Evolutionary conservation across 2,888 invertebrate species (phyloP), one percentile per base, ranked within the genome.

Genomic region (Seira musarum): DNA sequence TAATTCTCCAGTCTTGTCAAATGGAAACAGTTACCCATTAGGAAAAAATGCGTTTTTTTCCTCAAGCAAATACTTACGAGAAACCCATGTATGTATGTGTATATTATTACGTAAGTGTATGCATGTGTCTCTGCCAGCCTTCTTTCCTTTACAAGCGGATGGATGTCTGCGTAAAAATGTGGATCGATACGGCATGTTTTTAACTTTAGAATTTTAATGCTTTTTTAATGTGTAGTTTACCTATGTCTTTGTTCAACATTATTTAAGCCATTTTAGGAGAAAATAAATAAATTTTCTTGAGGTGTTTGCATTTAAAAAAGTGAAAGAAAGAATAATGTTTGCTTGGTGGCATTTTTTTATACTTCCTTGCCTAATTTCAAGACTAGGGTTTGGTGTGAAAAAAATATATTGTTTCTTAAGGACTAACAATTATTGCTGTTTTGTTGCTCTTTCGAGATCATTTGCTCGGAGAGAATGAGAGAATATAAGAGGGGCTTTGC

Each of bases 1-100:
- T 80, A 80, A 80, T 65, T 80, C 80, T 80, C 80, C 80, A 69
- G 69, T 25, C 80, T 73, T 80, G 80, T 80, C 80, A 80, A 80
- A 80, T 80, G 80, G 73, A 57, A 80, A 74, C 80, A 73, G 80
- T 74, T 73, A 63, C 80, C 80, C 80, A 80, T 80, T 80, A 80
- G 80, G 57, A 57, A 80, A 80, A 57, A 57, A 79, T 72, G 79
- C 79, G 57, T 57, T 79, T 79, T 35, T 79, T 78, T 22, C 24
- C n/a, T 64, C 64, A 5, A 40, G 40, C 40, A 8, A 40, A 40
- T 5, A n/a, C n/a, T n/a, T n/a, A n/a, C n/a, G n/a, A n/a, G n/a
- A 13, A 40, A 13, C 40, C 5, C 6, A 40, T 40, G 40, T 40
- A 40, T 40, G 40, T 8, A 40, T 40, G 46, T 68, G 1, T 21